Evolutionary conservation across 2,888 invertebrate genomes (phyloP).

Genomic region (Pantelozetes paolii): DNA sequence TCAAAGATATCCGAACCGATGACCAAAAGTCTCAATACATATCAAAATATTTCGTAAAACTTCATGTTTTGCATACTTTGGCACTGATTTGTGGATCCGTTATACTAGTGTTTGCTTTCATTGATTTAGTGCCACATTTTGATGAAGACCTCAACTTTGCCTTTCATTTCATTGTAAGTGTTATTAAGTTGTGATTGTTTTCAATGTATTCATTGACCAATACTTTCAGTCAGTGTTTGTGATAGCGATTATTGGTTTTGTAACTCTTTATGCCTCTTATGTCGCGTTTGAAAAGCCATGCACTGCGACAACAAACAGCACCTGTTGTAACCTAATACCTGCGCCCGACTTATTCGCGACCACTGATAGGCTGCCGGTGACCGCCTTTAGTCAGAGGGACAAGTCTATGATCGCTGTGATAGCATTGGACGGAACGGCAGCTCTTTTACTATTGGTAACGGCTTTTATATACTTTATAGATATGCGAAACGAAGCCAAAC

Average conservation of each 20-base stretch:
- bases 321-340: conserved; percentile 6
- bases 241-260: not conserved
- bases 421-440: conserved; percentile 9
- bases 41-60: conserved; percentile 15
- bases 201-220: not conserved
- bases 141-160: conserved; percentile 34
- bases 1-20: not conserved
- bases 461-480: conserved; percentile 34
- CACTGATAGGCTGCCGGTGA: not conserved
- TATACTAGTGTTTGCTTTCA: conserved; percentile 15
- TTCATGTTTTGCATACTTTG: conserved; percentile 32
- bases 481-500: conserved; percentile 34
- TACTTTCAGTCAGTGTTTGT: conserved; percentile 30
- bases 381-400: conserved; percentile 25
- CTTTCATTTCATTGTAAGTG: conserved; percentile 40
- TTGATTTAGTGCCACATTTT: conserved; percentile 28
- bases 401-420: conserved; percentile 30
- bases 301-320: not conserved
- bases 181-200: not conserved
- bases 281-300: conserved; percentile 31
- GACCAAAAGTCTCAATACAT: not conserved
- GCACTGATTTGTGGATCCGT: conserved; percentile 12
- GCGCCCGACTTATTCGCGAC: not conserved
- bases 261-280: conserved; percentile 33
- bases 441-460: not conserved